These are phyloP conservation scores for Eremophila alpestris DNA, from an alignment of 2,797 vertebrate species.

Conservation along the genomic window DNA sequence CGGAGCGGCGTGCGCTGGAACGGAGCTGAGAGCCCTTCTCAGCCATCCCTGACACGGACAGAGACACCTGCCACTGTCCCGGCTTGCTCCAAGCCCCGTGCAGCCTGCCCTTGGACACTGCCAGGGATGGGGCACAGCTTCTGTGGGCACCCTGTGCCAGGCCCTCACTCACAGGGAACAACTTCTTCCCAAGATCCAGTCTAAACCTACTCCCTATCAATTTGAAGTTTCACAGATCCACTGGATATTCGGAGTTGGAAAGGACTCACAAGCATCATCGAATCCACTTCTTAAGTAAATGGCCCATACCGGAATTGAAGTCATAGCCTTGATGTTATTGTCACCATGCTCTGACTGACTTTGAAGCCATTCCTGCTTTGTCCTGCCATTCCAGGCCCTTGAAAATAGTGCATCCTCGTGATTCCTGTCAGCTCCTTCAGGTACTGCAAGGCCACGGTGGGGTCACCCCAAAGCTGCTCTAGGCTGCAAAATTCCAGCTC, in stretches of 20 bases:
- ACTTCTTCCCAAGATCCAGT: not conserved
- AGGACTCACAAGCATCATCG: not conserved
- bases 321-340: not conserved
- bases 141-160: not conserved
- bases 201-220: not conserved
- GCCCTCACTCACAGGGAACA: no score
- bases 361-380: not conserved
- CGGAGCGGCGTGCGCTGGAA: not conserved
- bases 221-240: not conserved
- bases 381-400: not conserved
- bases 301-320: not conserved
- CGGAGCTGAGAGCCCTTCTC: accelerated
- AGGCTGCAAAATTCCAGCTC: accelerated
- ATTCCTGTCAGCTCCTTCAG: not conserved
- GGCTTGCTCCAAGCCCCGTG: accelerated
- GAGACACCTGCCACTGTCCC: accelerated
- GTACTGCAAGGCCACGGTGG: accelerated
- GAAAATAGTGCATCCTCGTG: not conserved
- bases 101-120: not conserved
- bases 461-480: not conserved
- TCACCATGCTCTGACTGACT: not conserved
- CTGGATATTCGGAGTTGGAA: not conserved
- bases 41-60: not conserved
- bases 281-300: not conserved
- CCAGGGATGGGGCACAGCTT: not conserved